Percentiles rank a stretch among this genome's conserved stretches.
Evolutionary conservation across 2,888 invertebrate species (phyloP).

Genomic region (Microchrysa polita): DNA sequence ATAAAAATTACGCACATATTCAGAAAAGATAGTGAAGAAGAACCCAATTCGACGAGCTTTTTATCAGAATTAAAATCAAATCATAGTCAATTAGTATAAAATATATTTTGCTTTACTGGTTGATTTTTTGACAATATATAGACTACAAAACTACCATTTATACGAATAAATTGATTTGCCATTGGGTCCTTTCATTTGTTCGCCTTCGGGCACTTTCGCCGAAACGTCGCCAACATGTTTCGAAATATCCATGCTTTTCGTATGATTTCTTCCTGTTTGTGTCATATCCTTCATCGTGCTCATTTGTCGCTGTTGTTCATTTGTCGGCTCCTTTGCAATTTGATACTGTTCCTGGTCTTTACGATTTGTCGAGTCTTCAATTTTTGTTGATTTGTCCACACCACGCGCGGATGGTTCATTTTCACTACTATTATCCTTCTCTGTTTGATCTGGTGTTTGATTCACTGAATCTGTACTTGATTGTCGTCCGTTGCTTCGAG

Average conservation of each 20-base stretch:
- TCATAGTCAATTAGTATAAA: too few species aligned
- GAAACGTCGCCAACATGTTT: constrained; percentile 18
- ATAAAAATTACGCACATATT: too few species aligned
- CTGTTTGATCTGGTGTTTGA: neutral
- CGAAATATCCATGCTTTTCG: constrained; percentile 33
- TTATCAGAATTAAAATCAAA: too few species aligned
- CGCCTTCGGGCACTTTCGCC: neutral
- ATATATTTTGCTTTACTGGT: too few species aligned
- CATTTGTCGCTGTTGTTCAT: neutral
- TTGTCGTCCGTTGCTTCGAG: neutral
- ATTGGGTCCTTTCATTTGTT: constrained; percentile 13
- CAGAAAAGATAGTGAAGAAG: too few species aligned
- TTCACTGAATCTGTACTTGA: neutral
- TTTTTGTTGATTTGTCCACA: neutral
- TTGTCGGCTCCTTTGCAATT: neutral
- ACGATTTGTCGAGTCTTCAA: neutral
- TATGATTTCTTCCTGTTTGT: constrained; percentile 24
- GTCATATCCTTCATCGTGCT: constrained; percentile 3
- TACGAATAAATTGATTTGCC: constrained; percentile 28
- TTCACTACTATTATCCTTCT: neutral
- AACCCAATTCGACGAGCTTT: too few species aligned
- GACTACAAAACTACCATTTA: constrained; percentile 15
- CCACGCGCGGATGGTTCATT: neutral
- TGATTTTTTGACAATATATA: too few species aligned
- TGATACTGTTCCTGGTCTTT: neutral